These are phyloP conservation scores for Drosophila subobscura DNA, from an alignment of 1,140 invertebrate species.

Conservation along the genomic window DNA sequence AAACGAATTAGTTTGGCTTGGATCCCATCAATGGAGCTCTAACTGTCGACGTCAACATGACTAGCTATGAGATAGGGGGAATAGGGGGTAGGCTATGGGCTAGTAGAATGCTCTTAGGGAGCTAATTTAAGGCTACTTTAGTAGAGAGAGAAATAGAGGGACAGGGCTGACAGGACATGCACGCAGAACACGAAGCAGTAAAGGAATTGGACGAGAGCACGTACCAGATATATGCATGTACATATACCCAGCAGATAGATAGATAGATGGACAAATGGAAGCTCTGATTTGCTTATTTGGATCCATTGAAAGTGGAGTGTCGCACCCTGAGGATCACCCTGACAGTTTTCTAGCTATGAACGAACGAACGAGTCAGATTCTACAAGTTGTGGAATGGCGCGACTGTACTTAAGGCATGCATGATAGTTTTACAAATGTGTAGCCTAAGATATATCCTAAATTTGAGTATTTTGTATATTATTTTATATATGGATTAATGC, in stretches of 20 bases:
- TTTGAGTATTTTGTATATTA: not conserved
- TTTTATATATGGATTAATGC: not conserved
- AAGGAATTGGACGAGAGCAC: constrained; percentile 14
- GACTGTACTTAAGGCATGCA: constrained; percentile 5
- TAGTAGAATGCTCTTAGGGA: not conserved
- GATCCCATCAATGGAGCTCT: not conserved
- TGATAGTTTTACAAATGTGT: too few species aligned
- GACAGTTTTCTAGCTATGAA: too few species aligned
- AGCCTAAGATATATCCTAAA: not conserved
- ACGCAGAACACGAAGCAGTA: constrained; percentile 39
- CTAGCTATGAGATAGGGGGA: constrained; percentile 50
- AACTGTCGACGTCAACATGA: constrained; percentile 32
- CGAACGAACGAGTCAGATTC: too few species aligned
- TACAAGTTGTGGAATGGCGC: not conserved
- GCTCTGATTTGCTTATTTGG: constrained; percentile 23
- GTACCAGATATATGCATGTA: constrained; percentile 10
- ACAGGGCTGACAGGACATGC: constrained; percentile 47
- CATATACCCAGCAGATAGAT: too few species aligned
- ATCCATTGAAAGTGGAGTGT: too few species aligned
- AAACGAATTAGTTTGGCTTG: not conserved
- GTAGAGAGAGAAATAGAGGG: constrained; percentile 3
- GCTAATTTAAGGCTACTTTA: constrained; percentile 11
- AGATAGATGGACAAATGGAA: not conserved
- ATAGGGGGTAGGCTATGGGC: not conserved
- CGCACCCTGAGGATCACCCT: too few species aligned